Conservation (phyloP, 2,888 invertebrate species). For the Acanthococcus lagerstroemiae region DNA sequence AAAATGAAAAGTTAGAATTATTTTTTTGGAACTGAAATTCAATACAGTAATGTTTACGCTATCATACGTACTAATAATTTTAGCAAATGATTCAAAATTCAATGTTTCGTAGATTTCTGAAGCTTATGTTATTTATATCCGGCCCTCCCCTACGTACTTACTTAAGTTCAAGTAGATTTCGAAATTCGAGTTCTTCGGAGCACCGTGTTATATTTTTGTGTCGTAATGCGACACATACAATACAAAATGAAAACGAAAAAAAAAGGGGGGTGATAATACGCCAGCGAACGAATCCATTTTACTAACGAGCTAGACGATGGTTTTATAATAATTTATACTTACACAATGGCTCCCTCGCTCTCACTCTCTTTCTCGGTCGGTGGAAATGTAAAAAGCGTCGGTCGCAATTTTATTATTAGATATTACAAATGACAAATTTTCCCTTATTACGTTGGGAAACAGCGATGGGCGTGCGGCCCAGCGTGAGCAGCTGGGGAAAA, state of each 20-base stretch:
- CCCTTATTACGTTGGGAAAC: conserved; percentile 13
- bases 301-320: conserved; percentile 23
- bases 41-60: no score
- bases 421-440: conserved; percentile 27
- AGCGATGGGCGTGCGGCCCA: conserved; percentile 15
- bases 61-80: no score
- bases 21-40: no score
- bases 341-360: conserved; percentile 7
- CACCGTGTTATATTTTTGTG: no score
- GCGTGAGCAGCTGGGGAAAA: conserved; percentile 5
- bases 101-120: no score
- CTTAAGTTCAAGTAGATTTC: no score
- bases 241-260: neutral
- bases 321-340: conserved; percentile 23
- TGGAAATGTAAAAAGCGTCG: conserved; percentile 7
- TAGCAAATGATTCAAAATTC: no score
- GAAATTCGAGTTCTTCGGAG: no score
- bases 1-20: no score
- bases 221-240: conserved; percentile 7
- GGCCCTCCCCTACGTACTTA: no score
- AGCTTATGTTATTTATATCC: no score
- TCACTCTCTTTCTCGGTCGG: neutral
- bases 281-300: conserved; percentile 20
- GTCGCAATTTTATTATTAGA: conserved; percentile 23
- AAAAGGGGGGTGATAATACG: conserved; percentile 17